phyloP scores from a whole-genome alignment of 2,113 vertebrate genomes.

The Urocitellus parryii region DNA sequence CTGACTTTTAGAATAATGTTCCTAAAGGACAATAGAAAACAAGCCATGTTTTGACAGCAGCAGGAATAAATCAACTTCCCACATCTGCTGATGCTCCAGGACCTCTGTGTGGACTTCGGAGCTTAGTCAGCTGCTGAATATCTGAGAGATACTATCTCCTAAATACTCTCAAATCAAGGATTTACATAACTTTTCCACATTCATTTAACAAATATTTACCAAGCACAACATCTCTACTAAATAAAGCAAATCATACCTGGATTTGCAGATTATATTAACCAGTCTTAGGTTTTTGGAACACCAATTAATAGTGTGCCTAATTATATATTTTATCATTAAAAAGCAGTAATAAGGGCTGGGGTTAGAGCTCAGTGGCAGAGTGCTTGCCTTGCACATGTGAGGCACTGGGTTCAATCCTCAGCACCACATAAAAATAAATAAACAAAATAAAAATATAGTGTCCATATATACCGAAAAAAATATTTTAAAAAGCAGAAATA shows the following conservation, averaged over 20 bases:
- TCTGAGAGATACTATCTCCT: neutral
- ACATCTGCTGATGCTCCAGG: neutral
- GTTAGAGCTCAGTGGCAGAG: too few relatives aligned
- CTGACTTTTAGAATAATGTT: neutral
- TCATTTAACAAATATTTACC: neutral
- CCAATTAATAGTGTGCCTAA: neutral
- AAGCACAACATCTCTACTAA: neutral
- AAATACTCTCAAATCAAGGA: neutral
- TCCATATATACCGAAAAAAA: too few relatives aligned
- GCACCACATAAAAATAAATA: too few relatives aligned
- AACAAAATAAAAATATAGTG: too few relatives aligned
- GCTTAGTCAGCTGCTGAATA: neutral
- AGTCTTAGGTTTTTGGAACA: neutral
- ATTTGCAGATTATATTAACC: neutral
- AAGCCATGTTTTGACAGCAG: neutral
- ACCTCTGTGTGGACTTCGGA: neutral
- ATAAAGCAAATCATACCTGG: neutral
- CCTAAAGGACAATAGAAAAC: neutral
- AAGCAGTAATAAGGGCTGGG: neutral
- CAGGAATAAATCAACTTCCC: neutral
- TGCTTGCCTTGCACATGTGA: too few relatives aligned
- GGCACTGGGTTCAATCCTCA: too few relatives aligned
- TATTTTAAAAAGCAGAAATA: neutral
- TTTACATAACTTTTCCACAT: constrained; percentile 10
- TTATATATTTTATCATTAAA: constrained; percentile 42